A percentile compares a stretch with the other conserved stretches of the same genome.
These are phyloP conservation scores for Emmelina monodactyla DNA, from an alignment of 2,888 invertebrate species.

Conservation along the genomic window DNA sequence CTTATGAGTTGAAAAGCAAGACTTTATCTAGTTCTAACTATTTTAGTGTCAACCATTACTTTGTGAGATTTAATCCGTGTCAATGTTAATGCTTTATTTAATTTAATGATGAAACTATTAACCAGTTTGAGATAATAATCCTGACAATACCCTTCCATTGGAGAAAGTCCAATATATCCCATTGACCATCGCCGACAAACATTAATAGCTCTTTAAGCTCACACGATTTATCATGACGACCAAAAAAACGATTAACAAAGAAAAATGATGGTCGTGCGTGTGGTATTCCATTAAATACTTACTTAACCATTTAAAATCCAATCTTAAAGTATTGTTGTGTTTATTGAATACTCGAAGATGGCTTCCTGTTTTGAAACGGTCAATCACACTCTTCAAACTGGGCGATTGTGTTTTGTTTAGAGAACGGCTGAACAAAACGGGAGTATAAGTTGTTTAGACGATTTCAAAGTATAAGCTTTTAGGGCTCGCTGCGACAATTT, in stretches of 20 bases:
- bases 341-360: neutral
- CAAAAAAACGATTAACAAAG: neutral
- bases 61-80: too few relatives aligned
- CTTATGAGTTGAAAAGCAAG: too few relatives aligned
- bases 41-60: too few relatives aligned
- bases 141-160: too few relatives aligned
- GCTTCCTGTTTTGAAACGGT: neutral
- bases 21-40: too few relatives aligned
- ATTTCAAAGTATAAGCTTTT: neutral
- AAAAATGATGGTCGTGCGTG: constrained; percentile 1
- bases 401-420: neutral
- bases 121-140: too few relatives aligned
- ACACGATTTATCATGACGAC: neutral
- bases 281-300: neutral
- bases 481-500: too few relatives aligned
- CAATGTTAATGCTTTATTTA: too few relatives aligned
- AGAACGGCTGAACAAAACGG: neutral
- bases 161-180: neutral
- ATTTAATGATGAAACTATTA: too few relatives aligned
- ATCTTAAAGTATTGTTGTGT: too few relatives aligned
- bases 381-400: neutral
- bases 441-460: neutral
- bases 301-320: neutral
- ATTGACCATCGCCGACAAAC: too few relatives aligned
- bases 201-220: neutral